Evolutionary conservation across 2,888 invertebrate species (phyloP).

Genomic region (Agriopis marginaria): DNA sequence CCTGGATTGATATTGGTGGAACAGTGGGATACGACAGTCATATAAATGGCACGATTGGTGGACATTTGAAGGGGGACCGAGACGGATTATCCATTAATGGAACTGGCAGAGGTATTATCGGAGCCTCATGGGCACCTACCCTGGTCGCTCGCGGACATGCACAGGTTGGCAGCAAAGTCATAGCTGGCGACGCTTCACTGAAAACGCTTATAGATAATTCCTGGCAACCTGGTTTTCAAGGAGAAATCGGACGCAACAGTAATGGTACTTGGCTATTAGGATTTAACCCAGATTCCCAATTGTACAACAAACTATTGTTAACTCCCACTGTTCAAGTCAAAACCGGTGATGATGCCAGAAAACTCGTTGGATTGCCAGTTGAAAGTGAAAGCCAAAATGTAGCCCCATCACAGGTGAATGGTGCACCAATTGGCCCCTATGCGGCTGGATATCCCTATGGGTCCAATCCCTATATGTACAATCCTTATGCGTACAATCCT

Average conservation of each 20-base stretch:
- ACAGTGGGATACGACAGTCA: neutral
- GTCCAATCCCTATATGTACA: neutral
- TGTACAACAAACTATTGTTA: neutral
- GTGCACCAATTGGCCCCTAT: neutral
- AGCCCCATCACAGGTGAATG: neutral
- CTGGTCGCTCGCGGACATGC: neutral
- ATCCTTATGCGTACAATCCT: neutral
- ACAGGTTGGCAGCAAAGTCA: neutral
- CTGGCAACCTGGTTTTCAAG: conserved; percentile 3
- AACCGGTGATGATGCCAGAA: conserved; percentile 6
- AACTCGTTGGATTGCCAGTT: neutral
- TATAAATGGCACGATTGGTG: conserved; percentile 1
- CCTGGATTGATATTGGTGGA: neutral
- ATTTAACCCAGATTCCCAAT: neutral
- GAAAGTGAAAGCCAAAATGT: neutral
- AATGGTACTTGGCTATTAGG: neutral
- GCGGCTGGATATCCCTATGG: neutral
- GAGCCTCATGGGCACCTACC: conserved; percentile 3
- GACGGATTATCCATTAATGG: conserved; percentile 3
- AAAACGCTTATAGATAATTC: conserved; percentile 2
- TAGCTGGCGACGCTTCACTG: conserved; percentile 2
- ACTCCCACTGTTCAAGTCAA: neutral
- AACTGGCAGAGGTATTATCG: neutral
- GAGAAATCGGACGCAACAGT: neutral
- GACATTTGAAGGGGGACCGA: neutral